phyloP scores from a whole-genome alignment of 1,140 invertebrate species.

The Hylyphantes graminicola region DNA sequence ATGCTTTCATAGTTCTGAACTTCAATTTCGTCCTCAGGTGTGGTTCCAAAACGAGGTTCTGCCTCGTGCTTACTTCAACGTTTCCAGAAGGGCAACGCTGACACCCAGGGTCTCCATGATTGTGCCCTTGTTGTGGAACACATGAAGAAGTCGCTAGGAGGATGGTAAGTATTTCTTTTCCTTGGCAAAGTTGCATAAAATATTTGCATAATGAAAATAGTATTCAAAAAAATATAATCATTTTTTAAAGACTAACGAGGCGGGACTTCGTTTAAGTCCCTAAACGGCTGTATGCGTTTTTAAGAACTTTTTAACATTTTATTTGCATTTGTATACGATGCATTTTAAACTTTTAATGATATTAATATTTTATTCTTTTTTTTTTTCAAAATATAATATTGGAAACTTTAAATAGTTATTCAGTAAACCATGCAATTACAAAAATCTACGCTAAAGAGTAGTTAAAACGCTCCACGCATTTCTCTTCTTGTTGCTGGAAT shows the following conservation, averaged over 20 bases:
- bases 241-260: background rate
- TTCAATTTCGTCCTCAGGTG: slow-evolving; percentile 1
- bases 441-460: background rate
- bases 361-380: background rate
- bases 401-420: background rate
- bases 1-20: background rate
- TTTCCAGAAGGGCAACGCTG: slow-evolving; percentile 31
- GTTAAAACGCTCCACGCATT: too few relatives aligned
- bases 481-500: too few relatives aligned
- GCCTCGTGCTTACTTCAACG: slow-evolving; percentile 39
- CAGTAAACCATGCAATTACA: background rate
- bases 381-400: background rate
- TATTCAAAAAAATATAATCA: background rate
- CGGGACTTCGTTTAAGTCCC: too few relatives aligned
- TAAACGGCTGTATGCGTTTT: background rate
- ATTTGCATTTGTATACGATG: background rate
- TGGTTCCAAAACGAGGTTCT: slow-evolving; percentile 9
- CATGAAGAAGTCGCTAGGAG: slow-evolving; percentile 35
- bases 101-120: slow-evolving; percentile 21
- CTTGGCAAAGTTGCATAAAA: background rate
- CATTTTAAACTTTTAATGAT: background rate
- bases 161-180: slow-evolving; percentile 24
- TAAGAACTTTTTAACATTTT: background rate
- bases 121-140: slow-evolving; percentile 48
- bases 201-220: background rate